Conservation (phyloP, 2,113 vertebrate genomes). For the Hippocampus mohnikei region DNA sequence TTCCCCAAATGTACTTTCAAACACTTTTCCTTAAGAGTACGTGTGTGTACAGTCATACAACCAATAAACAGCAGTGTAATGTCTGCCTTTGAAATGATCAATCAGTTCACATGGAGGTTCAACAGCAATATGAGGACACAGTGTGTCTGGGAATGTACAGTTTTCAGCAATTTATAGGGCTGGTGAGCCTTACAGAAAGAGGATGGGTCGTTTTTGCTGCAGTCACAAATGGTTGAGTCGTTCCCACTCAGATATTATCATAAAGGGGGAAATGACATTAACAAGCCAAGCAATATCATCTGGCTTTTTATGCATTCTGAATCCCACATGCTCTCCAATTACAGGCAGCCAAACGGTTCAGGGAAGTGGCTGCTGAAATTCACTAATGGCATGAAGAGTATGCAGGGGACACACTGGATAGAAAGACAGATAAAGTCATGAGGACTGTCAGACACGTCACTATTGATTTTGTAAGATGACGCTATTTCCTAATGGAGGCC, state of each 20-base stretch:
- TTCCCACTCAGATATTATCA: conserved; percentile 56
- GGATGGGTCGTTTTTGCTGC: conserved; percentile 32
- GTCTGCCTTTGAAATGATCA: neutral
- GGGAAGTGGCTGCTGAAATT: conserved; percentile 54
- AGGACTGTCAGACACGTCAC: conserved; percentile 58
- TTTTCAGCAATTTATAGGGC: conserved; percentile 16
- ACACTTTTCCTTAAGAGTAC: neutral
- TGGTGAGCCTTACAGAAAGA: conserved; percentile 21
- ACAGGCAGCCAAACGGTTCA: conserved; percentile 55
- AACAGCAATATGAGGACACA: conserved; percentile 1
- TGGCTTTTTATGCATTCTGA: conserved; percentile 45
- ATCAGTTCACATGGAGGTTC: neutral
- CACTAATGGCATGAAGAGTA: conserved; percentile 57
- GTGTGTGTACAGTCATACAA: neutral
- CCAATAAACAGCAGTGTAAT: neutral
- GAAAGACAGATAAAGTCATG: conserved; percentile 48
- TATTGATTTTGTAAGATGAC: conserved; percentile 69
- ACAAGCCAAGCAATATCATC: conserved; percentile 28
- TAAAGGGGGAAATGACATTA: conserved; percentile 46
- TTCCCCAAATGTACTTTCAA: neutral
- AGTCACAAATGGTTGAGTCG: conserved; percentile 46
- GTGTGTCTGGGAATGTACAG: conserved; percentile 11
- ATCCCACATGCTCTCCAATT: conserved; percentile 60
- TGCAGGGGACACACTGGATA: conserved; percentile 45
- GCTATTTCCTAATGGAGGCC: conserved; percentile 62